phyloP scores from a whole-genome alignment of 2,888 invertebrate species.

The Rosalia funebris region DNA sequence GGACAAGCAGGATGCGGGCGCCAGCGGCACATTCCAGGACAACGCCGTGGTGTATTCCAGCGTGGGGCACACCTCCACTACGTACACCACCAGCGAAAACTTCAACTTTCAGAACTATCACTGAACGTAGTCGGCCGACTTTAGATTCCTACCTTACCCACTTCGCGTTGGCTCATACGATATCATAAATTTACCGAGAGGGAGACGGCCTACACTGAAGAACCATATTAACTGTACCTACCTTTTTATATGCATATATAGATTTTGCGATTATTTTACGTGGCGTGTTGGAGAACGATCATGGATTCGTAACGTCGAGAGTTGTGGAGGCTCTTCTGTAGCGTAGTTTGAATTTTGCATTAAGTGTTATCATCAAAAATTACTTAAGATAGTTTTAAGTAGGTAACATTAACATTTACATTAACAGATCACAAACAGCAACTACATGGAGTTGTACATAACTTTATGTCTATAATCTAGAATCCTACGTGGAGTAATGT shows the following conservation, averaged over 20 bases:
- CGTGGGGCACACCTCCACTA: slow-evolving; percentile 41
- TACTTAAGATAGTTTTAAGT: slow-evolving; percentile 21
- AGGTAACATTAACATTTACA: slow-evolving; percentile 10
- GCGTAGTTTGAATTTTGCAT: background rate
- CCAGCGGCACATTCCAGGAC: slow-evolving; percentile 33
- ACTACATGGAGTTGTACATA: slow-evolving; percentile 17
- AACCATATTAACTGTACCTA: too few relatives aligned
- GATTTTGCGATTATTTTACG: too few relatives aligned
- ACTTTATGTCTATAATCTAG: slow-evolving; percentile 2
- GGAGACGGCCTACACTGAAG: too few relatives aligned
- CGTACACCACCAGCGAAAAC: slow-evolving; percentile 39
- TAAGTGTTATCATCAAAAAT: background rate
- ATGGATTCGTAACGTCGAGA: too few relatives aligned
- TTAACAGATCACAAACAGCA: slow-evolving; percentile 5
- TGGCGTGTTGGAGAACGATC: too few relatives aligned
- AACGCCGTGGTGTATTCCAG: slow-evolving; percentile 39
- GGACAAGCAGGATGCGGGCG: slow-evolving; percentile 41
- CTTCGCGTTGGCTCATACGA: too few relatives aligned
- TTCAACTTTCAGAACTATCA: slow-evolving; percentile 41
- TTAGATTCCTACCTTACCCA: too few relatives aligned
- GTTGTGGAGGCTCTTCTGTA: background rate
- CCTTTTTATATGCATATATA: background rate
- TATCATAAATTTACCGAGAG: too few relatives aligned
- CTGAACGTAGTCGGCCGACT: too few relatives aligned
- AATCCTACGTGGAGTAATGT: slow-evolving; percentile 10